Evolutionary conservation across 2,888 invertebrate genomes (phyloP), one percentile per base, ranked within the genome.

Genomic region (Apotomis capreana): DNA sequence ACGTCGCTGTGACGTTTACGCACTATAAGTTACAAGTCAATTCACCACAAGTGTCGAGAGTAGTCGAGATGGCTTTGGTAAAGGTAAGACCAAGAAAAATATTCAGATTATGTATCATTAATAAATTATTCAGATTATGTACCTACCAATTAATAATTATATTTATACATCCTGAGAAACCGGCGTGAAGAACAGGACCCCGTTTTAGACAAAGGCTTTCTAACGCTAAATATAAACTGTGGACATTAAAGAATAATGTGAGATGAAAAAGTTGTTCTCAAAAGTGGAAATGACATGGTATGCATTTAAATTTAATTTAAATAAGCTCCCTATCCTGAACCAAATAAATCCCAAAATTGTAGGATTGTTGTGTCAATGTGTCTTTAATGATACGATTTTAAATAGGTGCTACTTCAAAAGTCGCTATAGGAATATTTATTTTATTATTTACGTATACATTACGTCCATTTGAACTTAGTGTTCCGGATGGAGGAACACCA

Each of bases 341-440:
- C 67, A 71, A 68, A 71, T 67, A 37, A 60, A 68, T 70, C 44
- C 73, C 71, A 57, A 54, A 71, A 75, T 72, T 76, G 69, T 77
- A 77, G 79, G 80, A 77, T 49, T 77, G 79, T 78, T 78, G 69
- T 75, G 74, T 76, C 61, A 63, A 70, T 75, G 60, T 70, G 54
- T 55, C 26, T 26, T 37, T 70, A 65, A n/a, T 65, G 54, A 70
- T 37, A 64, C 63, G 15, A 40, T 5, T 57, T 65, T 46, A 46
- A 15, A 46, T 26, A 36, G 55, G 44, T 44, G n/a, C 26, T 26
- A 46, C n/a, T 65, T 65, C 44, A 46, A 57, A 65, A 57, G 26
- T 46, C 44, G 44, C 26, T 55, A 8, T 55, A 65, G 26, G 26
- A 26, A 26, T 26, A 26, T 26, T 26, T 26, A 26, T 26, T 26